Evolutionary conservation across 2,113 vertebrate genomes (phyloP), one percentile per base, ranked within the genome.

Genomic region (Xenopus tropicalis): DNA sequence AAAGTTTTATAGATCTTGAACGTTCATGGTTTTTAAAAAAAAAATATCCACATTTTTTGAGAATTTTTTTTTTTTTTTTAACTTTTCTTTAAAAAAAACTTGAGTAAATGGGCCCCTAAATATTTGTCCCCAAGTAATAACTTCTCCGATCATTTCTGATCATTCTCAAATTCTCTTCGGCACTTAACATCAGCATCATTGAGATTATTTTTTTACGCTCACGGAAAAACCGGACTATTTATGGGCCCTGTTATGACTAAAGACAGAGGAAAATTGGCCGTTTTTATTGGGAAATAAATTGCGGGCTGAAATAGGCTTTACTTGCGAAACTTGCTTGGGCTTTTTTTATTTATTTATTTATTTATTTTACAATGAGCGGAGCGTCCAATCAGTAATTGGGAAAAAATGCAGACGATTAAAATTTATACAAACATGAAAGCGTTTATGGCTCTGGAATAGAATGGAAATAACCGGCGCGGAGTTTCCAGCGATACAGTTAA

Each of bases 241-340:
- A 23, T 23, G 20, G 23, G 20, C 11, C 23, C 57, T 17, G 21
- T 59, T 59, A 59, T 59, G 22, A 59, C 20, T 59, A 11, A 59
- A 59, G 22, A 22, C 57, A 59, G 52, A 22, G 6, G 9, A 59
- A 59, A 59, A 59, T 22, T 59, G 57, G 13, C 21, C 14, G 3
- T 11, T 23, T 59, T 59, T 24, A 59, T 59, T 59, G 57, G 4
- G 20, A 59, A 59, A 59, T 59, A 59, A 22, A 23, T 59, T 59
- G 57, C 11, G 57, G 5, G 57, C 12, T 23, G 57, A 16, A 22
- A 59, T 23, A 23, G 57, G 52, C 52, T 14, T 37, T 17, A 17
- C 11, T 54, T 54, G n/a, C n/a, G 14, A n/a, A 22, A 59, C 21
- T 59, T 10, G 52, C 11, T 59, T 24, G 9, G 12, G 6, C 21